phyloP scores from a whole-genome alignment of 2,113 vertebrate genomes.

The Anser brachyrhynchus region DNA sequence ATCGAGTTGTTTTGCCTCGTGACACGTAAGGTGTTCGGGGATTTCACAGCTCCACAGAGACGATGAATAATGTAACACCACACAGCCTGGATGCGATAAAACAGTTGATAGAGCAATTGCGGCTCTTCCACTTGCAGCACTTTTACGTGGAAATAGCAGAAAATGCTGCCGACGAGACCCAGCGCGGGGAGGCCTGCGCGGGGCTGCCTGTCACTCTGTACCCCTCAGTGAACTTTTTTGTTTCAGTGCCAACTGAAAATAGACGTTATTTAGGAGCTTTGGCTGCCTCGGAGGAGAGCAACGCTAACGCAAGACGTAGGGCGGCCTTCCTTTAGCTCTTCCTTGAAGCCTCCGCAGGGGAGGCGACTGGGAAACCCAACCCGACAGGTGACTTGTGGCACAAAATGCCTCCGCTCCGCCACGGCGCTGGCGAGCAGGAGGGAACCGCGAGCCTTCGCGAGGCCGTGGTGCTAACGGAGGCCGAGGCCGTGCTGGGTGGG shows the following conservation, averaged over 20 bases:
- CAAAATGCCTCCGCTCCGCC: rapidly evolving
- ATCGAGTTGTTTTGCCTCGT: not conserved
- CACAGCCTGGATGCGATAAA: not conserved
- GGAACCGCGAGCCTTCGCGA: not conserved
- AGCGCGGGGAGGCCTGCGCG: rapidly evolving
- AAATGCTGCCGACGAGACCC: rapidly evolving
- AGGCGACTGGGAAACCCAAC: not conserved
- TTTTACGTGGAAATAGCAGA: rapidly evolving
- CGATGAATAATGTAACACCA: not conserved
- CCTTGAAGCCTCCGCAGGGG: not conserved
- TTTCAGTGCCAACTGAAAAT: not conserved
- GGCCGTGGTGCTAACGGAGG: too few relatives aligned
- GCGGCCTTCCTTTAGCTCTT: not conserved
- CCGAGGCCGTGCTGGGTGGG: not conserved
- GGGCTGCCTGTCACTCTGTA: rapidly evolving
- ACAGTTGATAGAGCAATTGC: not conserved
- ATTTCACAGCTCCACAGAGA: not conserved
- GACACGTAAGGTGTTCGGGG: not conserved
- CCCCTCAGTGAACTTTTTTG: not conserved
- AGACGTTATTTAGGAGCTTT: not conserved
- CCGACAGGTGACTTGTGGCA: not conserved
- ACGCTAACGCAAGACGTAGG: rapidly evolving
- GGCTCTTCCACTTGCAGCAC: rapidly evolving
- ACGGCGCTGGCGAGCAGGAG: not conserved
- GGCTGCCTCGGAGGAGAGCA: not conserved